A percentile compares a stretch with the other conserved stretches of the same genome.
Evolutionary conservation across 2,888 invertebrate species (phyloP).

Genomic region (Xestia c-nigrum): DNA sequence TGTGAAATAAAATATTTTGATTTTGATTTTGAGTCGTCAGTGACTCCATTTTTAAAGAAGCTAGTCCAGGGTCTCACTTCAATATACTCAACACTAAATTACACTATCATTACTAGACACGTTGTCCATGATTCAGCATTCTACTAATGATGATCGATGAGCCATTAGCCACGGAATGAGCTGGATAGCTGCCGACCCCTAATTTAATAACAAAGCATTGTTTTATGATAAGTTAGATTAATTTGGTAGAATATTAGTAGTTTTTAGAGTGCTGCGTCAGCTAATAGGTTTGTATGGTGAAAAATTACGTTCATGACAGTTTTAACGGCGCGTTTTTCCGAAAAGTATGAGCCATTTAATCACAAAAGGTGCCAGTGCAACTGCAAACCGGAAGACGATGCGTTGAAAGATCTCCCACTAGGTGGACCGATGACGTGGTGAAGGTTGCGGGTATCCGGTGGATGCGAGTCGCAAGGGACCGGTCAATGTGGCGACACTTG

Average conservation of each 20-base stretch:
- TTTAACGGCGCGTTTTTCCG: too few relatives aligned
- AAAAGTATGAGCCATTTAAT: too few relatives aligned
- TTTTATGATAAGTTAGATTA: conserved; percentile 31
- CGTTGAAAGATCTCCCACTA: too few relatives aligned
- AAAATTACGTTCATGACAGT: background rate
- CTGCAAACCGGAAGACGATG: too few relatives aligned
- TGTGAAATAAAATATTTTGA: too few relatives aligned
- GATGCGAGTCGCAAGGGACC: too few relatives aligned
- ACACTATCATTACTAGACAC: conserved; percentile 26
- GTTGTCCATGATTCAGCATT: conserved; percentile 53
- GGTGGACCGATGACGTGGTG: too few relatives aligned
- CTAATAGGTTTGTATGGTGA: background rate
- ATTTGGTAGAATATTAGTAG: conserved; percentile 28
- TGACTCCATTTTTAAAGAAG: background rate
- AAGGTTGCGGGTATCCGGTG: too few relatives aligned
- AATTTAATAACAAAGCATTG: conserved; percentile 43
- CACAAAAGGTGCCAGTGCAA: too few relatives aligned
- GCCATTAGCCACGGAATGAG: conserved; percentile 37
- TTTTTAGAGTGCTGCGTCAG: conserved; percentile 14
- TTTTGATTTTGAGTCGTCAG: too few relatives aligned
- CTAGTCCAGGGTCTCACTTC: background rate
- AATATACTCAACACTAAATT: conserved; percentile 34
- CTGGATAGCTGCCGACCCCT: conserved; percentile 30
- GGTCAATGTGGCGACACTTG: too few relatives aligned
- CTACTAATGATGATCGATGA: conserved; percentile 62